phyloP scores from a whole-genome alignment of 2,113 vertebrate species.

The Lipotes vexillifer region DNA sequence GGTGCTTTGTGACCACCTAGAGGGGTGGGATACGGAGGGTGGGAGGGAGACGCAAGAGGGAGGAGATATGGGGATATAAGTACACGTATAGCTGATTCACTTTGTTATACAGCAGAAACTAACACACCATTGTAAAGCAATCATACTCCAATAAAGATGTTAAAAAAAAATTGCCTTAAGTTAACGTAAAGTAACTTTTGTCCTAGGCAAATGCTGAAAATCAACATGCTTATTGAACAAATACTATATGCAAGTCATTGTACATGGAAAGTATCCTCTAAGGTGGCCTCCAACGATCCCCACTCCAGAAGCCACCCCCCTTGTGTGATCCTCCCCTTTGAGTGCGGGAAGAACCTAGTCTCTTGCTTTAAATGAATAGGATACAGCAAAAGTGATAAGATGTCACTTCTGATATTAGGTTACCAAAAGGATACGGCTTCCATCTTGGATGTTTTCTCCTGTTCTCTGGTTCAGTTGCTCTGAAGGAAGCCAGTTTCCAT shows the following conservation, averaged over 20 bases:
- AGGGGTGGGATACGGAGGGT: too few relatives aligned
- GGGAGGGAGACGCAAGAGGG: too few relatives aligned
- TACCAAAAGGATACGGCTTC: not conserved
- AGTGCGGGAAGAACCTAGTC: not conserved
- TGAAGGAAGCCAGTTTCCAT: not conserved
- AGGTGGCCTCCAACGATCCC: not conserved
- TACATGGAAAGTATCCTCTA: not conserved
- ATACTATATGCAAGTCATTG: not conserved
- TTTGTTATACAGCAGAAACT: too few relatives aligned
- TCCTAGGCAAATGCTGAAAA: not conserved
- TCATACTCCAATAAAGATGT: too few relatives aligned
- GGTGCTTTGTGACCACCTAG: too few relatives aligned
- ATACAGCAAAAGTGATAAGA: not conserved
- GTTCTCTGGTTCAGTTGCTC: not conserved
- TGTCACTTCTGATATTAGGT: not conserved
- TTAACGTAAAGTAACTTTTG: not conserved
- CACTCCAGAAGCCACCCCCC: not conserved
- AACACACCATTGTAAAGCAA: too few relatives aligned
- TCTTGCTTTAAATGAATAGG: not conserved
- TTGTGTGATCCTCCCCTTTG: not conserved
- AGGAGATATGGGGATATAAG: too few relatives aligned
- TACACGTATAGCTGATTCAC: too few relatives aligned
- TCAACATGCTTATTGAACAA: not conserved
- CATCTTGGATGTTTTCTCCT: not conserved
- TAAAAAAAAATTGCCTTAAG: not conserved